Evolutionary conservation across 1,140 invertebrate genomes (phyloP), one percentile per base, ranked within the genome.

Genomic region (Oryctes rhinoceros): DNA sequence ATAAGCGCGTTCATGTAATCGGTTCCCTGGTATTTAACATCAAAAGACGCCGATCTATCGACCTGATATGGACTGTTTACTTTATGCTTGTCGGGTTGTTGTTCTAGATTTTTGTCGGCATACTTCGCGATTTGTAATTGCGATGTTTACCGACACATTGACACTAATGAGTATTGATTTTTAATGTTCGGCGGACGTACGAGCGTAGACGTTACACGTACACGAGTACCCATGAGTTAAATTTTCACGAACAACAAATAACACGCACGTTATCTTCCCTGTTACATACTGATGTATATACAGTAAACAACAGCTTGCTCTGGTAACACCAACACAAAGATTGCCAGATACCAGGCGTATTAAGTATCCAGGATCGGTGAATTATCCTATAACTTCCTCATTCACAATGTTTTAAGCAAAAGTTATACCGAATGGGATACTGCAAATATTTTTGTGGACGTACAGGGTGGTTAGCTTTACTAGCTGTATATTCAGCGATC

Each of bases 81-180:
- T 74, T 74, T 74, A n/a, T 74, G 13, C 37, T 74, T 37, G 24
- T 74, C 67, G 24, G 67, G 37, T 24, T 24, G 67, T 74, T 74
- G 24, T 39, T 74, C 67, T 39, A 74, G 67, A 74, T 74, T 74
- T 74, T 74, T 37, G 67, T 35, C 67, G 67, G 67, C 67, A 24
- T 24, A 37, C 67, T 35, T 74, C 37, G 67, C 67, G 37, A 74
- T 74, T 74, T 39, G 67, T 74, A 37, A 35, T 35, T 39, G 24
- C 13, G 20, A 24, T 74, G 24, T 35, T 74, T 74, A 37, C 30
- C 37, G 20, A 37, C 37, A 39, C 37, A 39, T 74, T 74, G 67
- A 74, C 67, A 74, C 24, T 74, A 37, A 74, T 39, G 67, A 74
- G 67, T 39, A 74, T 37, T 37, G 67, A 39, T 74, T 37, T 74